phyloP scores from a whole-genome alignment of 1,140 invertebrate genomes.

The Lucilia cuprina region DNA sequence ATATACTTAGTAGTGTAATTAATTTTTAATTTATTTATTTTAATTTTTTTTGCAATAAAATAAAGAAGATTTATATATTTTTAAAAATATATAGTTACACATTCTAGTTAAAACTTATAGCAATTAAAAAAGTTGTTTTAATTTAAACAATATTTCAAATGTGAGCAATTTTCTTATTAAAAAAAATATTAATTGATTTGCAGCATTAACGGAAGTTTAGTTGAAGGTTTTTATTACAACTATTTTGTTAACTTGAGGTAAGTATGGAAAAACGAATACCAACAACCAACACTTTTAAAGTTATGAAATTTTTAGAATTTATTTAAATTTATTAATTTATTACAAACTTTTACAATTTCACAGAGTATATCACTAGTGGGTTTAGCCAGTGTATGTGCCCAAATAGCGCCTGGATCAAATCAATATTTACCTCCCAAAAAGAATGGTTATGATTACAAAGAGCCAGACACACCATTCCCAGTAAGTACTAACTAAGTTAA shows the following conservation, averaged over 20 bases:
- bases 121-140: too few relatives aligned
- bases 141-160: too few relatives aligned
- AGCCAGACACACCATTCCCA: constrained; percentile 52
- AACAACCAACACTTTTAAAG: background rate
- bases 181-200: background rate
- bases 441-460: constrained; percentile 62
- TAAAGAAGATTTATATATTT: too few relatives aligned
- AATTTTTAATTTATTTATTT: too few relatives aligned
- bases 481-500: constrained; percentile 38
- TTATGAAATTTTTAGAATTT: background rate
- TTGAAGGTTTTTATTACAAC: background rate
- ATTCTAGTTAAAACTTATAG: too few relatives aligned
- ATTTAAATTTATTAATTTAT: background rate
- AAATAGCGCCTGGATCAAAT: constrained; percentile 65
- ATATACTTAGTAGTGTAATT: too few relatives aligned
- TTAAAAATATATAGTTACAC: too few relatives aligned
- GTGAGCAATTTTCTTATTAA: too few relatives aligned
- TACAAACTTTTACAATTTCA: constrained; percentile 31
- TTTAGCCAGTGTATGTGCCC: constrained; percentile 54
- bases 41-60: too few relatives aligned
- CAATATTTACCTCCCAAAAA: constrained; percentile 68
- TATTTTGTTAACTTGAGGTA: background rate
- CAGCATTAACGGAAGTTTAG: background rate
- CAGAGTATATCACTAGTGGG: constrained; percentile 58
- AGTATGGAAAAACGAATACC: too few relatives aligned